Evolutionary conservation across 2,113 vertebrate genomes (phyloP), one percentile per base, ranked within the genome.

Genomic region (Leptobrachium ailaonicum): DNA sequence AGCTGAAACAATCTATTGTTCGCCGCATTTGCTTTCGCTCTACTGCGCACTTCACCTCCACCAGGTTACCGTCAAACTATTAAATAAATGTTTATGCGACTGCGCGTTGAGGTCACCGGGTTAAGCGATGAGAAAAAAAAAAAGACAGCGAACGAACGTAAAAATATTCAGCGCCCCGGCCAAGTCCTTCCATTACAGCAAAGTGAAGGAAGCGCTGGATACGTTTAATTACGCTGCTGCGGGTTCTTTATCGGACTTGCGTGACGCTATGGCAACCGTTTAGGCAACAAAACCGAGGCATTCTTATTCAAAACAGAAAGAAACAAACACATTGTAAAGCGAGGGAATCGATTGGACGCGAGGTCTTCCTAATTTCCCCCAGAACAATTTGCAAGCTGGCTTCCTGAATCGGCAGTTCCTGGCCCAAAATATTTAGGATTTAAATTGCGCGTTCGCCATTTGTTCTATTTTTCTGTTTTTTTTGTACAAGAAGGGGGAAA

Each of bases 311-410:
- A 47, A 68, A 73, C 47, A 54, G 4, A 9, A 66, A 79, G 40
- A 14, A 73, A 70, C 40, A 44, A 80, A 45, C n/a, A 71, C 50
- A 67, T 80, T 72, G 45, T 9, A 58, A 64, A 58, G 63, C 40
- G 63, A 56, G 43, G 44, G n/a, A 41, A 66, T 80, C 71, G 67
- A 67, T 81, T 81, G 79, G 71, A 60, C 64, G 62, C 60, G 1
- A 50, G 64, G 42, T 45, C 56, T 60, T 41, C 32, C 64, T 75
- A 54, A 69, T 81, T 75, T 75, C 54, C 47, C 64, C 40, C 79
- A 81, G 42, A 81, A 81, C 79, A 69, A 81, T 81, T 81, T 81
- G 79, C 79, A 81, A 81, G 71, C 79, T 80, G 78, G 78, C 68
- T n/a, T 68, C 54, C 78, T 80, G 78, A 67, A 63, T 67, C 68